phyloP scores from a whole-genome alignment of 2,888 invertebrate species.

The Pristionchus fissidentatus region DNA sequence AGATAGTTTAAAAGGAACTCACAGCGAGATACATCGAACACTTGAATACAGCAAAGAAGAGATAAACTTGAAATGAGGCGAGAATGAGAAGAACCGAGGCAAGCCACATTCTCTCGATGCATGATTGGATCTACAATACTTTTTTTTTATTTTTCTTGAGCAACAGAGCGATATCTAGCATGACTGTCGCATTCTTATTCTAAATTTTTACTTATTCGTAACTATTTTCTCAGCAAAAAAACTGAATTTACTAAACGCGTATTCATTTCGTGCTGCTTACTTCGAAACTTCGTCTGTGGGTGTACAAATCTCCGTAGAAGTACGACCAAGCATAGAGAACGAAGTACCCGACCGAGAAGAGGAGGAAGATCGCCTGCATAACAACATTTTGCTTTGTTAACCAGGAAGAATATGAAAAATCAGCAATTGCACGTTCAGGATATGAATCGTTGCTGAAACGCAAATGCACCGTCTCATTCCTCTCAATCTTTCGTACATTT shows the following conservation, averaged over 20 bases:
- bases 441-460: not conserved
- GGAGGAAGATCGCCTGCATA: constrained; percentile 57
- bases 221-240: not conserved
- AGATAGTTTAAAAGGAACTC: constrained; percentile 49
- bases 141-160: no score
- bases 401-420: not conserved
- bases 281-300: constrained; percentile 61
- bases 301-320: constrained; percentile 71
- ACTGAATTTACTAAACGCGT: no score
- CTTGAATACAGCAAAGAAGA: constrained; percentile 70
- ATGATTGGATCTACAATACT: constrained; percentile 63
- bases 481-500: not conserved
- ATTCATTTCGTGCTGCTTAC: no score
- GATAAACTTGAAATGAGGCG: constrained; percentile 69
- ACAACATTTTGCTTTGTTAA: not conserved
- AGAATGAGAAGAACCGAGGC: constrained; percentile 67
- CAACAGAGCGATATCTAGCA: not conserved
- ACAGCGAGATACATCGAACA: constrained; percentile 70
- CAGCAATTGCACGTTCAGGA: not conserved
- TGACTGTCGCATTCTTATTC: not conserved
- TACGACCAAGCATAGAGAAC: constrained; percentile 72
- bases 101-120: constrained; percentile 73
- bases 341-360: constrained; percentile 71
- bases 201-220: no score
- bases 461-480: not conserved